Evolutionary conservation across 2,797 vertebrate genomes (phyloP).

Genomic region (Neomorphus geoffroyi): DNA sequence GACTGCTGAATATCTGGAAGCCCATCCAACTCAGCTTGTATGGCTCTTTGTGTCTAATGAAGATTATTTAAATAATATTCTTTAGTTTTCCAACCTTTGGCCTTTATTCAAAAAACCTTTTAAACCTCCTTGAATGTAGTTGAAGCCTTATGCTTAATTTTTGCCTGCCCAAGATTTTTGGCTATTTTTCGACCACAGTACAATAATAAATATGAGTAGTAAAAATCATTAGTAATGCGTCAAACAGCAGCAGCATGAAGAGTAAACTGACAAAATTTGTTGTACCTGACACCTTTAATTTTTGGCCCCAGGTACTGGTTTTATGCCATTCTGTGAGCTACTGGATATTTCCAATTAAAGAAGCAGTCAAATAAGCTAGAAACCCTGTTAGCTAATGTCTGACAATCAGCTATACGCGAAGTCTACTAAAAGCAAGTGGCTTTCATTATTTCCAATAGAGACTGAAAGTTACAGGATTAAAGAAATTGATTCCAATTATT

Average conservation of each 20-base stretch:
- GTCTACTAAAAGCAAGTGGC: constrained; percentile 45
- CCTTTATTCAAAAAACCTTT: background rate
- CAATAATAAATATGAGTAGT: background rate
- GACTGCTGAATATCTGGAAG: background rate
- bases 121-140: background rate
- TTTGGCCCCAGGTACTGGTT: background rate
- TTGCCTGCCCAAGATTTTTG: background rate
- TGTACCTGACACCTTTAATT: background rate
- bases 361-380: background rate
- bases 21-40: background rate
- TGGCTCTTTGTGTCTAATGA: background rate
- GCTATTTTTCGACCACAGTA: background rate
- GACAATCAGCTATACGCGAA: background rate
- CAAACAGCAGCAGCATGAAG: background rate
- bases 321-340: background rate
- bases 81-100: background rate
- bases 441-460: constrained; percentile 65
- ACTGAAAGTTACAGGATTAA: constrained; percentile 49
- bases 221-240: background rate
- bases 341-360: constrained; percentile 11
- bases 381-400: background rate
- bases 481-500: constrained; percentile 66
- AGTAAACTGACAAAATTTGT: background rate
- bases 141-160: background rate
- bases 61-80: background rate